Conservation (phyloP, 2,797 vertebrate species). For the Liasis olivaceus region DNA sequence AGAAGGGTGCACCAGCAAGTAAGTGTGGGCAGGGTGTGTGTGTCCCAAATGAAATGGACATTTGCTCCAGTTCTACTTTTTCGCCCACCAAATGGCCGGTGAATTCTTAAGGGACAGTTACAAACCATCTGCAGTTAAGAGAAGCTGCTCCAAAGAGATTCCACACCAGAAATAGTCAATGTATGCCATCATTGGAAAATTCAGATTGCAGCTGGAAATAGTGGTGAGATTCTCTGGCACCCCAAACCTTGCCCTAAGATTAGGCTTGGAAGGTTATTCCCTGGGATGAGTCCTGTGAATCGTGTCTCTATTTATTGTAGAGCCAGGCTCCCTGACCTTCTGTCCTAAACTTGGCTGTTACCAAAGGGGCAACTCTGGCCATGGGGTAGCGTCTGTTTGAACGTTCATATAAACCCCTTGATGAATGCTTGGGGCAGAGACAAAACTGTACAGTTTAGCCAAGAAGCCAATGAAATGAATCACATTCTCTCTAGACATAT, state of each 20-base stretch:
- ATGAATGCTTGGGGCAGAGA: neutral
- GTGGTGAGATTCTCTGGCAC: neutral
- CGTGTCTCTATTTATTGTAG: neutral
- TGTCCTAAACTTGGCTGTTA: neutral
- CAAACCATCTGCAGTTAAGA: too few species aligned
- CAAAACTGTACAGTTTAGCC: neutral
- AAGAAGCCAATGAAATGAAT: neutral
- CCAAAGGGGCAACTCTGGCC: neutral
- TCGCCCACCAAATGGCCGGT: too few species aligned
- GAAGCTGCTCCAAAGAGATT: neutral
- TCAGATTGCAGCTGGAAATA: neutral
- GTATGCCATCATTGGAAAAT: neutral
- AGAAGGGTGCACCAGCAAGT: constrained; percentile 61
- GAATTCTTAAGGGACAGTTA: neutral
- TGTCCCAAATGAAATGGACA: too few species aligned
- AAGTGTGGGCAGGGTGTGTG: too few species aligned
- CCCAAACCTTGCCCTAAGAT: neutral
- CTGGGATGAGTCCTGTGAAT: neutral
- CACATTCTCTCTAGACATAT: neutral
- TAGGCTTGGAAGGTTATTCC: neutral
- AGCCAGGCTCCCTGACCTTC: neutral
- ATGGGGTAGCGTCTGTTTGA: neutral
- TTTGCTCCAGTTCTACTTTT: neutral
- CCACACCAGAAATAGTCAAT: neutral
- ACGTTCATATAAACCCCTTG: neutral